Conservation (phyloP, 1,140 invertebrate species). For the Cataglyphis hispanica region DNA sequence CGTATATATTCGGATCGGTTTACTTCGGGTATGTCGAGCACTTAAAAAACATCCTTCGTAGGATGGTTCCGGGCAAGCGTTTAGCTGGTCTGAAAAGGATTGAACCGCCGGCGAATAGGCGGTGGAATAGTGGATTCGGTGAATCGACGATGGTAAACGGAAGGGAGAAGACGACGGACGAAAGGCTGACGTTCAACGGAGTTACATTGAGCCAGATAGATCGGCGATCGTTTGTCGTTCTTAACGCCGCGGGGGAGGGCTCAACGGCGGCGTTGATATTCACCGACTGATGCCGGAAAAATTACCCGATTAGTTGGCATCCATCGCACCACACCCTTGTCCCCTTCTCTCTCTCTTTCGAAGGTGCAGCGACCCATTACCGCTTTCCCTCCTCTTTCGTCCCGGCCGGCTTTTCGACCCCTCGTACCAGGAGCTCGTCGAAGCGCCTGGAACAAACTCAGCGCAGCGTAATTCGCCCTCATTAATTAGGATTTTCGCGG, state of each 20-base stretch:
- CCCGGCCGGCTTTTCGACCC: constrained; percentile 51
- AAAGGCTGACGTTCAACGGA: constrained; percentile 76
- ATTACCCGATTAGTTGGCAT: constrained; percentile 84
- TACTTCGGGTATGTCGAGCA: constrained; percentile 13
- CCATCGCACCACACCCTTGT: constrained; percentile 61
- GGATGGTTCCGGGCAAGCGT: constrained; percentile 26
- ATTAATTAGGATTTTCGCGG: constrained; percentile 78
- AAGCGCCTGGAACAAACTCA: constrained; percentile 19
- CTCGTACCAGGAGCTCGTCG: constrained; percentile 8
- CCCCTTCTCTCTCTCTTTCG: constrained; percentile 17
- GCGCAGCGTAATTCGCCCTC: constrained; percentile 67
- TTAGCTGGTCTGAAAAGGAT: constrained; percentile 47
- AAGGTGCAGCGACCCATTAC: constrained; percentile 46
- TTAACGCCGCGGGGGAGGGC: constrained; percentile 82
- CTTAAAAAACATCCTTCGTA: constrained; percentile 55
- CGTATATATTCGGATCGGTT: constrained; percentile 45
- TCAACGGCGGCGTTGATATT: constrained; percentile 84
- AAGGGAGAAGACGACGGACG: constrained; percentile 4
- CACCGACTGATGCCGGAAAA: constrained; percentile 85
- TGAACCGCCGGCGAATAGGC: constrained; percentile 32
- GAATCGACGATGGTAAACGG: constrained; percentile 66
- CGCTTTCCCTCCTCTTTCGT: constrained; percentile 38
- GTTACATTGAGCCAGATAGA: constrained; percentile 85
- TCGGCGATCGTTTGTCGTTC: constrained; percentile 86
- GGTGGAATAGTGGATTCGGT: constrained; percentile 43